Evolutionary conservation across 2,888 invertebrate species (phyloP).

Genomic region (Brachylomia viminalis): DNA sequence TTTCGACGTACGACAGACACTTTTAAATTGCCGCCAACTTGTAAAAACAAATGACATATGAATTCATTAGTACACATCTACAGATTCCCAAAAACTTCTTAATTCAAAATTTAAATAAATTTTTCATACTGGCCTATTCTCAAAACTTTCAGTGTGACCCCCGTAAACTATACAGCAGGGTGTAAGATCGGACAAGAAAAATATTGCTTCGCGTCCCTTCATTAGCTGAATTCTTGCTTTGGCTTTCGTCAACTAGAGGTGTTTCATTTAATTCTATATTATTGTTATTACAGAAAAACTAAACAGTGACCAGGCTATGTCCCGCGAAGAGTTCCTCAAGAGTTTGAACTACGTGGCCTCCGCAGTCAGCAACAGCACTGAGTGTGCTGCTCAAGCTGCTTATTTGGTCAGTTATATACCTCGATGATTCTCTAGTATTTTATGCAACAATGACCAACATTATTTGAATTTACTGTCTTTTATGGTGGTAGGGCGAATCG

Average conservation of each 20-base stretch:
- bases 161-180: background rate
- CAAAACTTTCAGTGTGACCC: too few species aligned
- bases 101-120: too few species aligned
- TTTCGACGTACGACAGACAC: too few species aligned
- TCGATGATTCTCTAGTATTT: background rate
- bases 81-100: too few species aligned
- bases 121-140: too few species aligned
- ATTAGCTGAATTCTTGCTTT: background rate
- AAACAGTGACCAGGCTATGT: slow-evolving; percentile 74
- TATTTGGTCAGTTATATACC: slow-evolving; percentile 74
- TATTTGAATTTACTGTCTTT: background rate
- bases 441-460: background rate
- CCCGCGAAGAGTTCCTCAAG: slow-evolving; percentile 75
- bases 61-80: too few species aligned
- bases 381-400: slow-evolving; percentile 80
- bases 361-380: slow-evolving; percentile 76
- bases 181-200: background rate
- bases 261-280: background rate
- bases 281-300: slow-evolving; percentile 75
- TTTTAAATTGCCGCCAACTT: too few species aligned
- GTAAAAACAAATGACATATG: too few species aligned
- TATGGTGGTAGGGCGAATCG: background rate
- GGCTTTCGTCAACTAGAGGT: background rate
- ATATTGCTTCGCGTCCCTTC: background rate
- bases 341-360: slow-evolving; percentile 74